phyloP scores from a whole-genome alignment of 2,888 invertebrate species.

The Conchocele bisecta region DNA sequence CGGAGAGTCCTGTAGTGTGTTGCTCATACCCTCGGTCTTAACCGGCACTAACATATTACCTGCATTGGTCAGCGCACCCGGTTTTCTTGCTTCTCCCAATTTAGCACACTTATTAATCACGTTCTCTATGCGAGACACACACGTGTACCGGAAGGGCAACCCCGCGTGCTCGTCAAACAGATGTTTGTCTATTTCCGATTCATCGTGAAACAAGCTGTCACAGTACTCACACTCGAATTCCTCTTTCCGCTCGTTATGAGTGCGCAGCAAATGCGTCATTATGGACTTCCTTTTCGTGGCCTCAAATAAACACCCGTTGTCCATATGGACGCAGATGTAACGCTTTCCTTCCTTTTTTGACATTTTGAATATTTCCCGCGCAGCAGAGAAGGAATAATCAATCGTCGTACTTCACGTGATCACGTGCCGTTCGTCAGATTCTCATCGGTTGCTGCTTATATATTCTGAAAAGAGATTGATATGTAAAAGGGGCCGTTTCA shows the following conservation, averaged over 20 bases:
- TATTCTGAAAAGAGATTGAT: no score
- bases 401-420: no score
- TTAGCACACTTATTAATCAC: conserved; percentile 49
- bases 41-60: not conserved
- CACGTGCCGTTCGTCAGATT: no score
- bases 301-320: conserved; percentile 32
- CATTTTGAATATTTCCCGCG: conserved; percentile 9
- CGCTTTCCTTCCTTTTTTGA: conserved; percentile 30
- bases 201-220: conserved; percentile 34
- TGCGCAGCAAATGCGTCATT: conserved; percentile 50
- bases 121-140: conserved; percentile 53
- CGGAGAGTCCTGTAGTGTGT: not conserved
- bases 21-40: not conserved
- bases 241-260: conserved; percentile 55
- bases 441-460: no score
- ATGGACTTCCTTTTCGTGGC: conserved; percentile 56
- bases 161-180: conserved; percentile 33
- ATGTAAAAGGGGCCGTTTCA: no score
- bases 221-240: conserved; percentile 59
- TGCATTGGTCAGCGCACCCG: not conserved
- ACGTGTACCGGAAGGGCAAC: conserved; percentile 54
- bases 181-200: conserved; percentile 44
- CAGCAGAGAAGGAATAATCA: no score
- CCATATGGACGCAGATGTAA: conserved; percentile 44
- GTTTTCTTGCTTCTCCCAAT: conserved; percentile 18